These are phyloP conservation scores for Gymnoscopelus braueri DNA, from an alignment of 2,797 vertebrate genomes.

Conservation along the genomic window DNA sequence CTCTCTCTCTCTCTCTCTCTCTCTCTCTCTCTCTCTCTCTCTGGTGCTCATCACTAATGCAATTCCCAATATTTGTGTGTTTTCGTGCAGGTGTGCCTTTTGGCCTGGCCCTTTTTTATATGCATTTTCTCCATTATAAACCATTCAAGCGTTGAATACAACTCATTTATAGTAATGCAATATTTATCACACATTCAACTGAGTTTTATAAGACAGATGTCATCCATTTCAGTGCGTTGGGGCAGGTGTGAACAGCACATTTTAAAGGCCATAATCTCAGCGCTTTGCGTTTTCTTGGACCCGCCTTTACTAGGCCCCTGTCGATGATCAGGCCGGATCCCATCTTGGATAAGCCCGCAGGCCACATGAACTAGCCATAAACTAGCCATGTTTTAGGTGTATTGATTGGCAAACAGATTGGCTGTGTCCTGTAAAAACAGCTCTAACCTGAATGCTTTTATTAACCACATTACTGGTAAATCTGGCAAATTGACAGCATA, in stretches of 20 bases:
- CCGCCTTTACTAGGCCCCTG: conserved; percentile 64
- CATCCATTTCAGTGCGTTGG: conserved; percentile 48
- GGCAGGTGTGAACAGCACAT: conserved; percentile 34
- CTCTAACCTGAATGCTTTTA: conserved; percentile 60
- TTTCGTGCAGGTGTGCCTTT: conserved; percentile 25
- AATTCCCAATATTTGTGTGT: conserved; percentile 44
- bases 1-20: neutral
- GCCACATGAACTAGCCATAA: conserved; percentile 59
- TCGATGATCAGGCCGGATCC: conserved; percentile 53
- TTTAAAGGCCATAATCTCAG: conserved; percentile 63
- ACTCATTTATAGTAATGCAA: conserved; percentile 70
- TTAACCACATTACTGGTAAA: conserved; percentile 57
- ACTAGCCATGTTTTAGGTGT: conserved; percentile 63
- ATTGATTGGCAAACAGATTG: conserved; percentile 76
- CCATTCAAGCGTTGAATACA: conserved; percentile 64
- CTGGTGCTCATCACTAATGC: conserved; percentile 38
- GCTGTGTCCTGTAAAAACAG: conserved; percentile 66
- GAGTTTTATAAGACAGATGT: conserved; percentile 72
- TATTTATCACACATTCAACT: conserved; percentile 68
- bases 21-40: conserved; percentile 8
- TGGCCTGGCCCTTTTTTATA: conserved; percentile 34
- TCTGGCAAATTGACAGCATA: conserved; percentile 34
- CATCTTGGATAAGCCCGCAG: conserved; percentile 55
- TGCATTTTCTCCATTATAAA: conserved; percentile 63
- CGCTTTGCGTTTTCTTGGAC: conserved; percentile 59